Conservation (phyloP, 2,797 vertebrate genomes). For the Myotis findleyi region DNA sequence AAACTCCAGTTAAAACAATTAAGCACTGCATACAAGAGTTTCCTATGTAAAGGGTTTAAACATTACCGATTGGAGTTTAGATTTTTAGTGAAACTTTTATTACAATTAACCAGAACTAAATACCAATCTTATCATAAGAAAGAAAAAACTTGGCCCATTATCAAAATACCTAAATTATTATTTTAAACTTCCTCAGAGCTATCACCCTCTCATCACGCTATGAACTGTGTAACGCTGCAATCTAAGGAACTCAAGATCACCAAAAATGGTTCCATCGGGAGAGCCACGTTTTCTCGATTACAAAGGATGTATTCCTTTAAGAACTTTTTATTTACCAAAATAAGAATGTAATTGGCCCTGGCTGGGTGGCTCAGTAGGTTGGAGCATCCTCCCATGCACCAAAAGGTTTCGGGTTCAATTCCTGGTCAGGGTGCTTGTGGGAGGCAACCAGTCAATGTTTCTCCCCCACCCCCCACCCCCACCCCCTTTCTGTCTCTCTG, state of each 20-base stretch:
- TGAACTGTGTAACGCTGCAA: constrained; percentile 43
- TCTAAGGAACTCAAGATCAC: not conserved
- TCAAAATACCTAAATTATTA: constrained; percentile 46
- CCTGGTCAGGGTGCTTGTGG: not conserved
- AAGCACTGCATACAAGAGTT: constrained; percentile 14
- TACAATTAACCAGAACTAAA: constrained; percentile 85
- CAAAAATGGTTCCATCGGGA: not conserved
- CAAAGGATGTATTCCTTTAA: not conserved
- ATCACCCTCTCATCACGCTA: not conserved
- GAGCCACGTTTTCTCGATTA: not conserved
- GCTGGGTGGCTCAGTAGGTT: not conserved
- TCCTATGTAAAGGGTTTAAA: constrained; percentile 54
- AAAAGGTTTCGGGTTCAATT: not conserved
- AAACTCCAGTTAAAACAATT: constrained; percentile 47
- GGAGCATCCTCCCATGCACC: not conserved
- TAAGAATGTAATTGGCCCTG: not conserved
- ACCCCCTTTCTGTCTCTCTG: not conserved
- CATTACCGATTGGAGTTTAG: constrained; percentile 44
- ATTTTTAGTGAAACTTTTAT: constrained; percentile 76
- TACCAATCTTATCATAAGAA: constrained; percentile 79
- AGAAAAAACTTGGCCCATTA: constrained; percentile 5
- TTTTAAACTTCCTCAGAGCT: not conserved
- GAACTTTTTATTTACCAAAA: not conserved
- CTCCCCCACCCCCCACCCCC: accelerated
- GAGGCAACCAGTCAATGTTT: not conserved